phyloP scores from a whole-genome alignment of 2,888 invertebrate genomes.

The Philopedon plagiatum region DNA sequence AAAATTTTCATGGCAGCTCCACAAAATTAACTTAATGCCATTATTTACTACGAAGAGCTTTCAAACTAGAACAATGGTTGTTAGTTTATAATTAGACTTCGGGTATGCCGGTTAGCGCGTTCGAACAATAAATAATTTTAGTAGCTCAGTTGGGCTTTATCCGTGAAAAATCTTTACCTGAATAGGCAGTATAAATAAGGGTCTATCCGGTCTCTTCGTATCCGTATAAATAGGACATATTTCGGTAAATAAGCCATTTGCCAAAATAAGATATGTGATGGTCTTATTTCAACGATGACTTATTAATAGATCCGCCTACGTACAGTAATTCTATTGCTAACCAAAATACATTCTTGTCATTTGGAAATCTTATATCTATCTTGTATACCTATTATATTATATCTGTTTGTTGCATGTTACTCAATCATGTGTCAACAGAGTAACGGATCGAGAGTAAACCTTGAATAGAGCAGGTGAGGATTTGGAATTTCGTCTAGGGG shows the following conservation, averaged over 20 bases:
- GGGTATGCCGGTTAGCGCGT: neutral
- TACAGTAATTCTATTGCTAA: too few species aligned
- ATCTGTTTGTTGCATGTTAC: too few species aligned
- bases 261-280: neutral
- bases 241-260: neutral
- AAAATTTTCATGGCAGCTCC: neutral
- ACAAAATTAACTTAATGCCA: neutral
- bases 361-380: too few species aligned
- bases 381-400: too few species aligned
- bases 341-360: too few species aligned
- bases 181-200: neutral
- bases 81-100: constrained; percentile 3
- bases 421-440: too few species aligned
- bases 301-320: neutral
- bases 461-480: too few species aligned
- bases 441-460: too few species aligned
- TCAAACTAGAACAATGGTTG: neutral
- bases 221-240: neutral
- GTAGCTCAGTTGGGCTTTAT: neutral
- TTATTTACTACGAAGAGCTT: neutral
- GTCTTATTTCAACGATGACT: neutral
- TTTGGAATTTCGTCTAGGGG: too few species aligned
- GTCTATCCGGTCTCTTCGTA: neutral
- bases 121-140: neutral
- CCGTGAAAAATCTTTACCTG: neutral